Evolutionary conservation across 1,140 invertebrate genomes (phyloP), one percentile per base, ranked within the genome.

Genomic region (Cecropterus lyciades): DNA sequence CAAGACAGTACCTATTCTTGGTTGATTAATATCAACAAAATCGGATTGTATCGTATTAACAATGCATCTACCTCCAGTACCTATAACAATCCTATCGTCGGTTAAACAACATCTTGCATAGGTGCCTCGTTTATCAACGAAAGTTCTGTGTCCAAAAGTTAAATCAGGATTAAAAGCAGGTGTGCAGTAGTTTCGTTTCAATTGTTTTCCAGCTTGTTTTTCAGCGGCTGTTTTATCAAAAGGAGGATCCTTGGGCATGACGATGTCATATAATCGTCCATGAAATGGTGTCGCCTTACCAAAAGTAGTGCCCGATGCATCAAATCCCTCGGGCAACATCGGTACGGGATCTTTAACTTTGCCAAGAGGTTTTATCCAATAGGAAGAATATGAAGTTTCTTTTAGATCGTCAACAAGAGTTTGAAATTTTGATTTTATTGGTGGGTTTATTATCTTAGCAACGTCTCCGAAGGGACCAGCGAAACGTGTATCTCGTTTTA

Each of bases 311-410:
- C 69, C 68, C 52, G 74, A 42, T 8, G 69, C 69, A 73, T 93
- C 87, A 73, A 93, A 87, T 49, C 91, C 92, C 64, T 84, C 80
- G 10, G 93, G 93, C 42, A 94, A 70, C 78, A 92, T 92, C 24
- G 92, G 90, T 15, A 85, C 80, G 13, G 84, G 77, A 81, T 94
- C 93, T 57, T 74, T 74, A 1, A 72, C 52, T 72, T 80, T 78
- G 7, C 93, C 93, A 14, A 93, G 59, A 40, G 82, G 68, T 67
- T 87, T 87, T 60, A 87, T 90, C 93, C 93, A 94, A 64, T 92
- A 93, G 4, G 92, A 93, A 8, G 75, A 37, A 72, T 93, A 93
- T 3, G 86, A 60, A 0, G 93, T 93, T 52, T 93, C 91, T 72
- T 92, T 93, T 5, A 94, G 77, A 65, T 94, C 92, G 14, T 85